Conservation (phyloP, 2,113 vertebrate genomes). For the Aptenodytes patagonicus region DNA sequence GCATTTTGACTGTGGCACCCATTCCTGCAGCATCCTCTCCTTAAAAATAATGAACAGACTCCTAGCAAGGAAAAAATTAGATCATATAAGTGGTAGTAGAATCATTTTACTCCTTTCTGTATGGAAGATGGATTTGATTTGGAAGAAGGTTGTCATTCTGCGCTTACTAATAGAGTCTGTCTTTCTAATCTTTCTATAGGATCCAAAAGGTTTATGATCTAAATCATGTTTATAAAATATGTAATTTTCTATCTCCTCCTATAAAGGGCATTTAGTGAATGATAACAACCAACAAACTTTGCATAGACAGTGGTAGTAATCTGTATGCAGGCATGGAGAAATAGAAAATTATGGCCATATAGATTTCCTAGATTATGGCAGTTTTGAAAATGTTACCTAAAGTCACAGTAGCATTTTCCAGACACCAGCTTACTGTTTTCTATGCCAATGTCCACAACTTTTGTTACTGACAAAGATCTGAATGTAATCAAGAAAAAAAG, state of each 20-base stretch:
- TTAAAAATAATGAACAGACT: neutral
- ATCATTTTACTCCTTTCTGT: neutral
- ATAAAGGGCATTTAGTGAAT: neutral
- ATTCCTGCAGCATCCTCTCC: neutral
- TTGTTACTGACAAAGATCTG: neutral
- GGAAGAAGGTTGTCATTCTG: neutral
- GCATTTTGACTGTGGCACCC: neutral
- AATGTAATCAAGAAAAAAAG: neutral
- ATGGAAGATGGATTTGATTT: neutral
- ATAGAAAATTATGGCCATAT: neutral
- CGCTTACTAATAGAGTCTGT: neutral
- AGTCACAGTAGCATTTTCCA: neutral
- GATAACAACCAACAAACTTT: neutral
- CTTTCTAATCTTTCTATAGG: neutral
- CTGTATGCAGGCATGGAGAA: neutral
- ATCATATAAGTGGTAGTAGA: neutral
- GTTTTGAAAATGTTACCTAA: neutral
- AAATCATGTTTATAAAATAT: neutral
- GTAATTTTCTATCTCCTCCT: neutral
- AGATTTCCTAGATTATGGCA: neutral
- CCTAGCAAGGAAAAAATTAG: neutral
- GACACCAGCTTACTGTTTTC: neutral
- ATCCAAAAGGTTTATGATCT: neutral
- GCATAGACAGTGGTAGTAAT: neutral
- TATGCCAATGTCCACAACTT: accelerated